These are phyloP conservation scores for Illadopsis cleaveri DNA, from an alignment of 2,113 vertebrate species.

Conservation along the genomic window DNA sequence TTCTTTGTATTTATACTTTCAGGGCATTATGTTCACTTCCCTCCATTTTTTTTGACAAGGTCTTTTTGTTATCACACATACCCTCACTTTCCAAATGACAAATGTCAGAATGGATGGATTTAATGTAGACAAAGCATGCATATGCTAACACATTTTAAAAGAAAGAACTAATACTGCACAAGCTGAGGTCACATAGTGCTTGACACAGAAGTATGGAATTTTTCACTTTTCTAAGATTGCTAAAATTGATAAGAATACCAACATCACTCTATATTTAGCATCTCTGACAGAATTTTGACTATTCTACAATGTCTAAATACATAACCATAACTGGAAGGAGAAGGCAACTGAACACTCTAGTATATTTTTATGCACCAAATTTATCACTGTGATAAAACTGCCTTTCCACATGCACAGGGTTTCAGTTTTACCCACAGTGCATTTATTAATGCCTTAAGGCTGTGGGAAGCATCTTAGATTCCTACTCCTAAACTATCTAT, in stretches of 20 bases:
- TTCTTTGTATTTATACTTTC: background rate
- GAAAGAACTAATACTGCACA: background rate
- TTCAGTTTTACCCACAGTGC: background rate
- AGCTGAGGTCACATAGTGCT: background rate
- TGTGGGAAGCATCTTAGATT: fast-evolving
- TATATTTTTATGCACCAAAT: fast-evolving
- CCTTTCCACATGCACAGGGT: fast-evolving
- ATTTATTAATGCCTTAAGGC: background rate
- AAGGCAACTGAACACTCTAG: background rate
- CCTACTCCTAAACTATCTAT: background rate
- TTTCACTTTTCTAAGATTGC: background rate
- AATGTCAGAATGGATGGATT: background rate
- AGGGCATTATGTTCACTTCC: background rate
- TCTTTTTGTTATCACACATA: background rate
- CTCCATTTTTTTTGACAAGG: background rate
- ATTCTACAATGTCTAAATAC: background rate
- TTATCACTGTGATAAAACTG: background rate
- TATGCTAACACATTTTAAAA: background rate
- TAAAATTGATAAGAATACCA: background rate
- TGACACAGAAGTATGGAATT: fast-evolving
- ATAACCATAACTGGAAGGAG: fast-evolving
- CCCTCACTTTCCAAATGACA: background rate
- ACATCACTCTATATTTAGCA: background rate
- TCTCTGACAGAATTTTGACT: background rate
- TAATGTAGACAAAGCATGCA: background rate